Conservation (phyloP, 2,113 vertebrate species). For the Cyphomyrus discorhynchus region DNA sequence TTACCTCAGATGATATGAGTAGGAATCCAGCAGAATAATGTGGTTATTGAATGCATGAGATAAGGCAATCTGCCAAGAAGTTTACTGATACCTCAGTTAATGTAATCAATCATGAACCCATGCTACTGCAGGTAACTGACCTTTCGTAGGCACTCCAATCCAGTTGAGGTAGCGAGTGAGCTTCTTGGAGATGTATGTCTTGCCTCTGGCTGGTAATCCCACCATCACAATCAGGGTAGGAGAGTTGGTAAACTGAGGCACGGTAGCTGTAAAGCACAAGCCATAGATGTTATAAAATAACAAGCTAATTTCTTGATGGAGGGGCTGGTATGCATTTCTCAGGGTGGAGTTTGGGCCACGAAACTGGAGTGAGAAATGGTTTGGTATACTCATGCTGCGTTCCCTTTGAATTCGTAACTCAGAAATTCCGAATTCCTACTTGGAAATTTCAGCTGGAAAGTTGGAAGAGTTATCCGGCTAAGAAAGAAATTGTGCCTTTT, state of each 20-base stretch:
- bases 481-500: too few relatives aligned
- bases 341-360: background rate
- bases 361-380: background rate
- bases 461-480: too few relatives aligned
- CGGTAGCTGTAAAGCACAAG: slow-evolving; percentile 60
- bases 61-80: background rate
- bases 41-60: background rate
- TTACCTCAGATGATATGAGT: background rate
- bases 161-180: slow-evolving; percentile 87
- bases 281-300: slow-evolving; percentile 20
- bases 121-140: slow-evolving; percentile 42
- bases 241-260: slow-evolving; percentile 87
- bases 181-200: slow-evolving; percentile 84
- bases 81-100: background rate
- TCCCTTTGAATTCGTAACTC: background rate
- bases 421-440: background rate
- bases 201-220: slow-evolving; percentile 78
- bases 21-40: background rate
- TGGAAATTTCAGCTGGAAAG: background rate
- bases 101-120: background rate
- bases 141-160: slow-evolving; percentile 81
- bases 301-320: slow-evolving; percentile 17
- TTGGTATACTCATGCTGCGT: background rate
- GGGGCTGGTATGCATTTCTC: background rate
- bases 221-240: slow-evolving; percentile 86